Evolutionary conservation across 2,113 vertebrate species (phyloP), one percentile per base, ranked within the genome.

Genomic region (Coptodon bakossiorum): DNA sequence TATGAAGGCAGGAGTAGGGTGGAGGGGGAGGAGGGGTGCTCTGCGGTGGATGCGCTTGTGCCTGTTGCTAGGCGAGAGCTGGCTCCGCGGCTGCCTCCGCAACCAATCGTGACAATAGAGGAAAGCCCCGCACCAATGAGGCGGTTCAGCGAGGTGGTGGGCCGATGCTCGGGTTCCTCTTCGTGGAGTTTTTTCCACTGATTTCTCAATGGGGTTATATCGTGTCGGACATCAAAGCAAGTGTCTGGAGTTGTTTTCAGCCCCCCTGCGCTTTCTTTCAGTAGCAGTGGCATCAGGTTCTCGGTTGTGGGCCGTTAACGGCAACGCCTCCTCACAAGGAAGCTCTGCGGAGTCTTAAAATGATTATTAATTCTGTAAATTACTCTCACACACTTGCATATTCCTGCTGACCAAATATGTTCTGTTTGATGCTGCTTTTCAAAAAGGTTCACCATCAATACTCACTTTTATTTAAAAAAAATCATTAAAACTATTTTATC

Each of bases 51-150:
- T 84, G 80, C 84, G 48, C 89, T 91, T 9, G 59, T 86, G 92
- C 87, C 93, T 95, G 95, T 95, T 95, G 93, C 94, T 93, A 95
- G 94, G 94, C 86, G 87, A 94, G 91, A 92, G 84, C 80, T 57
- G 27, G 84, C 82, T 66, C 59, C 24, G 38, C 2, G 80, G 53
- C 76, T 24, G 29, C 89, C 89, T 85, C 61, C 66, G 11, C 87
- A 85, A 89, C 94, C 93, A 94, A 91, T 94, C 48, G 3, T 1
- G 80, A 10, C 0, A 45, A 66, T 17, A 66, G 85, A 88, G 84
- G 85, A 89, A 84, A 84, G 88, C 14, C 10, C 38, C 3, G 36
- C 27, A 34, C 95, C 93, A 93, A 94, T 94, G 78, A 71, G 81
- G 73, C 3, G 29, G 57, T 40, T 71, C 27, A 12, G 63, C 3